Base-by-base conservation (phyloP, 2,888 invertebrate genomes). In the Rosalia funebris region DNA sequence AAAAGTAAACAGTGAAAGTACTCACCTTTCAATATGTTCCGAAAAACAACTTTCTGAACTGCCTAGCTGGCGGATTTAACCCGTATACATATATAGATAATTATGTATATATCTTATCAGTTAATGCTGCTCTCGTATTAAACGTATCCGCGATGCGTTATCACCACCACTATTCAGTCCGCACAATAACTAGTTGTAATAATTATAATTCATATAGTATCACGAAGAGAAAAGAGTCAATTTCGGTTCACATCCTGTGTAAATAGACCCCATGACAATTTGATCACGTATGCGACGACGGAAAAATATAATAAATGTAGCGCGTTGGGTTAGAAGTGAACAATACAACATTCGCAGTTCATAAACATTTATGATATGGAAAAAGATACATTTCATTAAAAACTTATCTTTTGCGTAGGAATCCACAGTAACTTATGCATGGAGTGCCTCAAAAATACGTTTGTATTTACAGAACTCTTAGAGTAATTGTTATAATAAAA, bases 61-160 rank as follows among this genome's bases (percentile, higher is more conserved):
- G 37, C 11, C 39, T 16, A 1, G 20, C 10, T 15, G 25, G 9
- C 20, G 14, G 12, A 16, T 7, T 9, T 19, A 50, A 41, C 25
- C 25, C 39, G 25, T 39, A 14, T 37, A 50, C 19, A 50, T 19
- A 50, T 46, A 32, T 46, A 20, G 44, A 46, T 46, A 46, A 46
- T 46, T 16, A n/a, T n/a, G 25, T 50, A 37, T 48, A 37, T 53
- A 53, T 53, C 53, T 53, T 53, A 53, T 53, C 53, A 53, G 31
- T 32, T 50, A 9, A 10, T 31, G 5, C 16, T 12, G 37, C 15
- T 2, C 12, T 53, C 10, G 11, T 17, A 16, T 17, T n/a, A n/a
- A 36, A 11, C 9, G 11, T 17, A 7, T 42, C 25, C 42, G 16
- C 32, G 53, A n/a, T n/a, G n/a, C n/a, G n/a, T n/a, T n/a, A n/a